These are phyloP conservation scores for Characodon lateralis DNA, from an alignment of 2,797 vertebrate genomes.

Conservation along the genomic window DNA sequence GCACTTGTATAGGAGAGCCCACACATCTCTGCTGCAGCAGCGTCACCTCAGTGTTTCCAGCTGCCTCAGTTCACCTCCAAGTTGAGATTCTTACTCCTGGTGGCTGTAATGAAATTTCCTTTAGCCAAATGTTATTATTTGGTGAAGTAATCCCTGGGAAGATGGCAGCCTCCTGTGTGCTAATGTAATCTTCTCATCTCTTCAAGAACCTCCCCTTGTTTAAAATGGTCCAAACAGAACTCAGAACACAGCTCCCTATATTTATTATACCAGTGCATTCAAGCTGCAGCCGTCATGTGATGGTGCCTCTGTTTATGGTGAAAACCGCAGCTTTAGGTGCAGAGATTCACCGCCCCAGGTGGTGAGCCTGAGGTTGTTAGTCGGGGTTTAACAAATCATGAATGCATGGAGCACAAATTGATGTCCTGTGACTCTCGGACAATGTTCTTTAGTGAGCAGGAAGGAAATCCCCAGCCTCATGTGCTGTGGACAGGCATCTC, in stretches of 20 bases:
- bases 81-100: slow-evolving; percentile 59
- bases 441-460: slow-evolving; percentile 59
- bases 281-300: slow-evolving; percentile 53
- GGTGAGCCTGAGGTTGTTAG: slow-evolving; percentile 35
- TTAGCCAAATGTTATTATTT: slow-evolving; percentile 82
- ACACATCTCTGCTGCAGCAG: too few relatives aligned
- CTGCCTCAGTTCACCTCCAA: slow-evolving; percentile 52
- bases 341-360: slow-evolving; percentile 30
- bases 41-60: slow-evolving; percentile 50
- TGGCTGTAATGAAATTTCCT: slow-evolving; percentile 80
- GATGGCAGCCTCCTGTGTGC: slow-evolving; percentile 68
- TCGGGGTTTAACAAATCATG: slow-evolving; percentile 56
- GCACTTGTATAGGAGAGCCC: slow-evolving; percentile 23
- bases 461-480: slow-evolving; percentile 75
- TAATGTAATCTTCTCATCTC: slow-evolving; percentile 77
- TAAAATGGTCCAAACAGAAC: slow-evolving; percentile 38
- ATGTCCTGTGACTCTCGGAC: slow-evolving; percentile 77
- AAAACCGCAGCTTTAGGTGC: slow-evolving; percentile 39
- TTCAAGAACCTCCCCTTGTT: slow-evolving; percentile 50
- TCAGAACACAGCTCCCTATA: slow-evolving; percentile 41
- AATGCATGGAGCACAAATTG: slow-evolving; percentile 67
- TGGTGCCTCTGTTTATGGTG: slow-evolving; percentile 13
- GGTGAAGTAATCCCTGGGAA: slow-evolving; percentile 70
- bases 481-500: slow-evolving; percentile 50
- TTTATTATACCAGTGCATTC: slow-evolving; percentile 7